Conservation (phyloP, 2,888 invertebrate species). For the Ceratothoa steindachneri region DNA sequence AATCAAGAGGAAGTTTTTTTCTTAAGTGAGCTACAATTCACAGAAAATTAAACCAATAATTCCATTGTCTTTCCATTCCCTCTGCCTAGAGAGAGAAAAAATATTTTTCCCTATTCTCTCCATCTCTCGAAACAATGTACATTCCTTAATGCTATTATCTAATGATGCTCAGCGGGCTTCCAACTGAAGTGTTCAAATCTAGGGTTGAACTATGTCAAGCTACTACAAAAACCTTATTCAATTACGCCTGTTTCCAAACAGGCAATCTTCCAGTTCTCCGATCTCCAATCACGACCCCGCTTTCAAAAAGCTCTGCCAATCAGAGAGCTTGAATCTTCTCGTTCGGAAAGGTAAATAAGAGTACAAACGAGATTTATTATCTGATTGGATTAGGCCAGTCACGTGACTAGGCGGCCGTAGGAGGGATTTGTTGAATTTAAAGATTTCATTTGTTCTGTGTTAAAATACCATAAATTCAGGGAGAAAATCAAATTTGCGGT, state of each 20-base stretch:
- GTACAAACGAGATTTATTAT: slow-evolving; percentile 41
- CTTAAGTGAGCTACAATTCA: too few relatives aligned
- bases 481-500: slow-evolving; percentile 32
- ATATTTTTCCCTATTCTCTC: slow-evolving; percentile 11
- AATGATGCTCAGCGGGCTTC: slow-evolving; percentile 25
- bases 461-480: slow-evolving; percentile 34
- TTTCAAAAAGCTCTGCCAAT: slow-evolving; percentile 24
- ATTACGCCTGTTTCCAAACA: slow-evolving; percentile 38
- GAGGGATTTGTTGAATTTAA: slow-evolving; percentile 24
- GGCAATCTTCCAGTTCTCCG: slow-evolving; percentile 31
- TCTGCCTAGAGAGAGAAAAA: slow-evolving; percentile 11
- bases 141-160: slow-evolving; percentile 27
- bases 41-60: too few relatives aligned
- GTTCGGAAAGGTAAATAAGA: slow-evolving; percentile 37
- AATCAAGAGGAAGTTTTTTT: too few relatives aligned
- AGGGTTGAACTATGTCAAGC: slow-evolving; percentile 33
- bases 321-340: slow-evolving; percentile 11
- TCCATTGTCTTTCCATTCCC: too few relatives aligned
- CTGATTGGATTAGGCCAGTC: slow-evolving; percentile 38
- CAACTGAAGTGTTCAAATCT: slow-evolving; percentile 29
- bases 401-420: slow-evolving; percentile 27
- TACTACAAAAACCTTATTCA: slow-evolving; percentile 23
- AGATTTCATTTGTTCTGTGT: slow-evolving; percentile 38
- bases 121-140: slow-evolving; percentile 13
- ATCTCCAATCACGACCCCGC: slow-evolving; percentile 15